Percentiles rank a stretch among this genome's conserved stretches.
Evolutionary conservation across 2,797 vertebrate species (phyloP).

Genomic region (Otus scops): DNA sequence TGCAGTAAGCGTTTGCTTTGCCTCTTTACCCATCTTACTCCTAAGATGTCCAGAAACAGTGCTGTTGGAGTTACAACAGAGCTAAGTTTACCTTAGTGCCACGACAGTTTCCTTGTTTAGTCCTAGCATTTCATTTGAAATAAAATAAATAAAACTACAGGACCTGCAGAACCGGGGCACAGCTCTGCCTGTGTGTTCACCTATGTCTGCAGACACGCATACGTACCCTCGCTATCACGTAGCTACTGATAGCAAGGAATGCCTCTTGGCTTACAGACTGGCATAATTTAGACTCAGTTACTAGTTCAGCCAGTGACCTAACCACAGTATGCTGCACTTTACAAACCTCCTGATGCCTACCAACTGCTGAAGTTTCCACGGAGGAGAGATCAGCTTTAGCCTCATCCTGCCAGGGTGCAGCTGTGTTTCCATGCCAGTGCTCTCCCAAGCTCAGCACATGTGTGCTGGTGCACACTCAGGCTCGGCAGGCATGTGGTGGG

Average conservation of each 20-base stretch:
- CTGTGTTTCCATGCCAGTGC: fast-evolving
- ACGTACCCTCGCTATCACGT: fast-evolving
- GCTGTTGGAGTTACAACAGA: fast-evolving
- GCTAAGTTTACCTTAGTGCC: not conserved
- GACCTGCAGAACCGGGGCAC: not conserved
- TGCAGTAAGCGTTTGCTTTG: not conserved
- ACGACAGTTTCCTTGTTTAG: not conserved
- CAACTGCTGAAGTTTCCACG: not conserved
- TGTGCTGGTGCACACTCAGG: fast-evolving
- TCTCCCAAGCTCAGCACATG: fast-evolving
- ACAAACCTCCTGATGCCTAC: not conserved
- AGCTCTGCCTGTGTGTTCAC: not conserved
- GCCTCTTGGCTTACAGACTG: not conserved
- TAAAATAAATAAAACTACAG: not conserved
- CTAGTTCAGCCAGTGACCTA: not conserved
- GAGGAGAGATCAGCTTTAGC: not conserved
- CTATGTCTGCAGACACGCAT: fast-evolving
- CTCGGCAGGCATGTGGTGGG: fast-evolving
- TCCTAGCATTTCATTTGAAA: not conserved
- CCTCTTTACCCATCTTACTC: not conserved
- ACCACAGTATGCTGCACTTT: not conserved
- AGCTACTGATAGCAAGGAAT: not conserved
- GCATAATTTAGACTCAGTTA: not conserved
- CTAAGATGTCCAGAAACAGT: not conserved
- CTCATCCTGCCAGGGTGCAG: not conserved